Conservation (phyloP, 2,797 vertebrate species). For the Amblyraja radiata region DNA sequence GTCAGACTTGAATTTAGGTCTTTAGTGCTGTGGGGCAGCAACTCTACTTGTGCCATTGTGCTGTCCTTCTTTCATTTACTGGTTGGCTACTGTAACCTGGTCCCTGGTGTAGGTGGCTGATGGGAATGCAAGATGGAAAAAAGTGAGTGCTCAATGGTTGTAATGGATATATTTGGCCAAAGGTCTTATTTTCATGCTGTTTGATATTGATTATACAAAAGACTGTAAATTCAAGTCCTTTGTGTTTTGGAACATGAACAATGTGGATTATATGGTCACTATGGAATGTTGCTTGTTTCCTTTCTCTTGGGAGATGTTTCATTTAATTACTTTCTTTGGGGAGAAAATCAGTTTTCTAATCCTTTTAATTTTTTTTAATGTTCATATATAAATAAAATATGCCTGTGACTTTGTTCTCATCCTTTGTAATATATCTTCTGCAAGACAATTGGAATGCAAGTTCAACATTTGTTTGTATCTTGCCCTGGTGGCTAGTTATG, state of each 20-base stretch:
- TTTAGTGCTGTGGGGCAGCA: no score
- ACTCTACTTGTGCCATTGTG: no score
- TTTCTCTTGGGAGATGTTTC: not conserved
- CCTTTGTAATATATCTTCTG: not conserved
- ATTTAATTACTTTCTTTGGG: not conserved
- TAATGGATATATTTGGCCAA: no score
- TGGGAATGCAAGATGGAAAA: not conserved
- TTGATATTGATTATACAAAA: no score
- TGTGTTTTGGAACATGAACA: no score
- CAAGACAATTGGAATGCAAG: not conserved
- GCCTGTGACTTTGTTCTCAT: not conserved
- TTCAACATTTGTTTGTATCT: not conserved
- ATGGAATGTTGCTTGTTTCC: not conserved
- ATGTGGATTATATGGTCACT: not conserved
- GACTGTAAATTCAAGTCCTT: not conserved
- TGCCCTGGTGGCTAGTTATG: not conserved
- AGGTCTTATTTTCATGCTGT: no score
- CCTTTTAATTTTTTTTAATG: not conserved
- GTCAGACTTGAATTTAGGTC: no score
- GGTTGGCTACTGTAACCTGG: no score
- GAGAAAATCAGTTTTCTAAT: not conserved
- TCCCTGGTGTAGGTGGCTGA: no score
- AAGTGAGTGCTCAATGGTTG: not conserved
- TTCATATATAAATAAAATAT: not conserved
- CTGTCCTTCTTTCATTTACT: no score